Evolutionary conservation across 2,797 vertebrate genomes (phyloP).

Genomic region (Percopsis omiscomaycus): DNA sequence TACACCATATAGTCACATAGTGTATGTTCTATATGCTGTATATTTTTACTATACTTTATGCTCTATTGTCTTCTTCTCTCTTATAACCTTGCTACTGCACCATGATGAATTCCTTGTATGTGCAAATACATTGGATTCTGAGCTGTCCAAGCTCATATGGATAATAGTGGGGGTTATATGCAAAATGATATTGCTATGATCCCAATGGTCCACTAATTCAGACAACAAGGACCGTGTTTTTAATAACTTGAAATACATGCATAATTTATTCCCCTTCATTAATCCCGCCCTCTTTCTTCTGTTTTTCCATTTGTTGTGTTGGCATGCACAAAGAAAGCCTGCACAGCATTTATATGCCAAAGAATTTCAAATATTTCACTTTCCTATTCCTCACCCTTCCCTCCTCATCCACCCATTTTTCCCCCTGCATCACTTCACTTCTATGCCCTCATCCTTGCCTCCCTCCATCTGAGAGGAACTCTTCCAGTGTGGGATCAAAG

Average conservation of each 20-base stretch:
- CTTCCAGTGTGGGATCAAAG: conserved; percentile 73
- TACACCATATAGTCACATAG: no score
- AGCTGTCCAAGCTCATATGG: no score
- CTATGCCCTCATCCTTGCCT: conserved; percentile 36
- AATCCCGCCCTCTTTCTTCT: background rate
- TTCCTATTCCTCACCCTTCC: conserved; percentile 18
- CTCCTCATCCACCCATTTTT: conserved; percentile 27
- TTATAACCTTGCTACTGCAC: no score
- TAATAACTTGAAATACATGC: background rate
- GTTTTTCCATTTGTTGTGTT: conserved; percentile 13
- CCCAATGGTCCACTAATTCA: conserved; percentile 20
- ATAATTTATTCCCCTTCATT: background rate
- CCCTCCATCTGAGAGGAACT: conserved; percentile 63
- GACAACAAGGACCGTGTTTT: conserved; percentile 8
- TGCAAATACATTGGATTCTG: no score
- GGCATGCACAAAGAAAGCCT: conserved; percentile 16
- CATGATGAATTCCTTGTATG: no score
- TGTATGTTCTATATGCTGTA: no score
- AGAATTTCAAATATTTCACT: conserved; percentile 20
- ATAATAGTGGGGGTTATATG: background rate
- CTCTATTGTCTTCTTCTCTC: no score
- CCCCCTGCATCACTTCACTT: conserved; percentile 53
- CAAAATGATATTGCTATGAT: conserved; percentile 24
- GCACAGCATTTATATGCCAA: conserved; percentile 21
- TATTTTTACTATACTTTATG: no score